Evolutionary conservation across 2,113 vertebrate species (phyloP).

Genomic region (Scophthalmus maximus): DNA sequence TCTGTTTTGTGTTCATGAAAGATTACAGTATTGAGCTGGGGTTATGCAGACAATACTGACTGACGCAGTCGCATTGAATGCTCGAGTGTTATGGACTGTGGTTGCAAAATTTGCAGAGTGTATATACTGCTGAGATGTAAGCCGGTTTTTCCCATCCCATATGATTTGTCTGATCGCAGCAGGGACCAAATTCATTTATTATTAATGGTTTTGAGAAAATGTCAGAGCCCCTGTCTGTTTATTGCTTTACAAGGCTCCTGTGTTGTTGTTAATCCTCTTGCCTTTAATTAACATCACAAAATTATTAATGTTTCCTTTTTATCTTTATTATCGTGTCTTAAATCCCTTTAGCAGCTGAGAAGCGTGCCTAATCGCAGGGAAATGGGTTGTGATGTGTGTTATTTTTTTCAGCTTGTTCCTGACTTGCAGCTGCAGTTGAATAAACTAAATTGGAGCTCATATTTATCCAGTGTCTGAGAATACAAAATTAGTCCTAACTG

Average conservation of each 20-base stretch:
- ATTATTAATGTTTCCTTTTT: constrained; percentile 81
- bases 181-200: constrained; percentile 60
- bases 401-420: constrained; percentile 63
- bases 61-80: background rate
- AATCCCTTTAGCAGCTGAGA: constrained; percentile 81
- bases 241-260: constrained; percentile 68
- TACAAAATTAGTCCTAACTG: constrained; percentile 30
- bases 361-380: constrained; percentile 77
- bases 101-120: no score
- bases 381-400: constrained; percentile 75
- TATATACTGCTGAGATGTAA: no score
- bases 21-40: no score
- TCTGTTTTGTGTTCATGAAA: no score
- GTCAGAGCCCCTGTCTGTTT: constrained; percentile 68
- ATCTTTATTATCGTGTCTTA: constrained; percentile 80
- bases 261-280: constrained; percentile 80
- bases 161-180: constrained; percentile 70
- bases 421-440: constrained; percentile 67
- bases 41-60: background rate
- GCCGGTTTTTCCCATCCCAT: constrained; percentile 24
- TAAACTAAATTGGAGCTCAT: constrained; percentile 49
- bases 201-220: constrained; percentile 69
- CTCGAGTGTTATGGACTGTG: no score
- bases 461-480: constrained; percentile 18
- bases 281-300: constrained; percentile 84